Conservation (phyloP, 1,140 invertebrate species). For the Ganaspis sp. region DNA sequence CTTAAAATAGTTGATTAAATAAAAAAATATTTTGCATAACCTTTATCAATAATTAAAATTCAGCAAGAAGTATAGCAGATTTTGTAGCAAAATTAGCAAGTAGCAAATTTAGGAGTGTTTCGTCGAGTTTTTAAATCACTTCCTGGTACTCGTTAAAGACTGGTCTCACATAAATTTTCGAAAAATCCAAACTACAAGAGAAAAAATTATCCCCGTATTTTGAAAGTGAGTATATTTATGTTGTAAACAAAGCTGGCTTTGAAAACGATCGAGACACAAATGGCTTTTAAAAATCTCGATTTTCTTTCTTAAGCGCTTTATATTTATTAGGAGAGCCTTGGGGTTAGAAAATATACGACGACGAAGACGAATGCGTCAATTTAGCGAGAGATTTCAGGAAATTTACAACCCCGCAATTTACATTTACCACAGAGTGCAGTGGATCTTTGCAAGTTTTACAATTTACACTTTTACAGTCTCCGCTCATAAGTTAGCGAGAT, state of each 20-base stretch:
- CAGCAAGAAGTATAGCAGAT: no score
- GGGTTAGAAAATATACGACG: conserved; percentile 1
- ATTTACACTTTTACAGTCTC: background rate
- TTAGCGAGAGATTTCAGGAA: background rate
- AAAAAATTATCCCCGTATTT: no score
- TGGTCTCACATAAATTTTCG: no score
- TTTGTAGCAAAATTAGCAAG: no score
- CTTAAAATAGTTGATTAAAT: no score
- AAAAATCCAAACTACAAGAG: no score
- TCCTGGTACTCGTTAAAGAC: no score
- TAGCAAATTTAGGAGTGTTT: no score
- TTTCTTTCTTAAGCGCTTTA: background rate
- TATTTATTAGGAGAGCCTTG: background rate
- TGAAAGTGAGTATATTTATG: no score
- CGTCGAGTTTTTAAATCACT: no score
- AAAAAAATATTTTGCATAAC: no score
- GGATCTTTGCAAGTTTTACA: background rate
- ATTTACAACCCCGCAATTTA: conserved; percentile 18
- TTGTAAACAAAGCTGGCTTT: background rate
- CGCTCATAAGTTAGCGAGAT: conserved; percentile 8
- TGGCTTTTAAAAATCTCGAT: background rate
- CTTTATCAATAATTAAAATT: no score
- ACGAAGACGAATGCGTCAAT: conserved; percentile 7
- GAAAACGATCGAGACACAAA: background rate
- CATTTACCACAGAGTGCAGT: background rate